These are phyloP conservation scores for Montifringilla adamsi DNA, from an alignment of 2,113 vertebrate genomes.

Conservation along the genomic window DNA sequence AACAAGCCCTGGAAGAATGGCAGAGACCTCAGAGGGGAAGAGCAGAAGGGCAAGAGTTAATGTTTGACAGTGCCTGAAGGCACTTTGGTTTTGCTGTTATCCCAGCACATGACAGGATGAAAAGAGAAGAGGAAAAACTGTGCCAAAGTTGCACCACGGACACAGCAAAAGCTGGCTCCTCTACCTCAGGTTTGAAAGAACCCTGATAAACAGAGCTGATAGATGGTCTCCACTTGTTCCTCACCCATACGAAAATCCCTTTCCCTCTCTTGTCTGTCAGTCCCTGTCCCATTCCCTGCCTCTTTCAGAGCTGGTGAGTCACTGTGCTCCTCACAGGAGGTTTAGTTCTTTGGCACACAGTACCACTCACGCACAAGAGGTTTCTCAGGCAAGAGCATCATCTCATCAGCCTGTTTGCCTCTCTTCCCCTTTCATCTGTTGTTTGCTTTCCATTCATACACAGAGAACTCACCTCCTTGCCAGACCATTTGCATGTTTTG, in stretches of 20 bases:
- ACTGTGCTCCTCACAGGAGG: not conserved
- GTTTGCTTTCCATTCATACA: not conserved
- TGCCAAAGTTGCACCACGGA: not conserved
- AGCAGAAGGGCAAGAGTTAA: not conserved
- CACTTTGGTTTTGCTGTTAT: not conserved
- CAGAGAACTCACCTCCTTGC: not conserved
- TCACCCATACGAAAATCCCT: not conserved
- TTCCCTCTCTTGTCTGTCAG: not conserved
- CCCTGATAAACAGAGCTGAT: not conserved
- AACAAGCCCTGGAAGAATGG: not conserved
- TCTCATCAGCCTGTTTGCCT: not conserved
- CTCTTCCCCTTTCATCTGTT: not conserved
- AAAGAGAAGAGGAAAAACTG: not conserved
- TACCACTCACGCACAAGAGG: not conserved
- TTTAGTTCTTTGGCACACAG: not conserved
- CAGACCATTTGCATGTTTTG: conserved; percentile 35
- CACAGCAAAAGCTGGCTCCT: not conserved
- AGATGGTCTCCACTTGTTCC: not conserved
- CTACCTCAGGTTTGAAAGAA: not conserved
- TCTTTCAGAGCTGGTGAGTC: not conserved
- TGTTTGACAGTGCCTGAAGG: not conserved
- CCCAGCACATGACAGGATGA: not conserved
- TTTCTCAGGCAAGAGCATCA: not conserved
- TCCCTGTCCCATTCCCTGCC: not conserved
- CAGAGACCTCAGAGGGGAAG: not conserved